phyloP scores from a whole-genome alignment of 92 coral and sea anemone species.

The Scolanthus callimorphus region DNA sequence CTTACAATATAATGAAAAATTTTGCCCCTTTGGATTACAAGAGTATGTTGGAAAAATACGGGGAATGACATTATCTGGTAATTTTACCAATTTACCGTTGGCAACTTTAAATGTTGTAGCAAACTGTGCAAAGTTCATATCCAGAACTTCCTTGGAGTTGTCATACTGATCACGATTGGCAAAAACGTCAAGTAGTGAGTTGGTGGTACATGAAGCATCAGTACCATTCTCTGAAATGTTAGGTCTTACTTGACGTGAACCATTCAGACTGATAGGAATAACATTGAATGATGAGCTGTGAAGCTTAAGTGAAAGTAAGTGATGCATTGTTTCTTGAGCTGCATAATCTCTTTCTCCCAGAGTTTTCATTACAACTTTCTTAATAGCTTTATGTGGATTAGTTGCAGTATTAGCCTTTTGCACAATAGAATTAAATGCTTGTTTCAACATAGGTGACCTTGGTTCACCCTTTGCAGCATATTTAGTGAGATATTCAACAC shows the following conservation, averaged over 20 bases:
- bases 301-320: conserved; percentile 42
- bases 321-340: conserved; percentile 66
- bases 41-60: conserved; percentile 45
- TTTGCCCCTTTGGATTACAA: conserved; percentile 38
- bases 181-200: conserved; percentile 49
- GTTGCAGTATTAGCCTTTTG: conserved; percentile 6
- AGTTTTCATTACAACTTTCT: conserved; percentile 44
- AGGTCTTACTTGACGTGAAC: conserved; percentile 38
- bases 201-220: conserved; percentile 11
- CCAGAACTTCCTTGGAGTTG: conserved; percentile 4
- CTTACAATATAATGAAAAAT: conserved; percentile 39
- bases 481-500: conserved; percentile 54
- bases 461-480: conserved; percentile 58
- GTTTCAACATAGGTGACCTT: conserved; percentile 29
- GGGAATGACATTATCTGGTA: conserved; percentile 27
- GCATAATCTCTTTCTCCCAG: conserved; percentile 62
- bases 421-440: conserved; percentile 37
- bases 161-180: conserved; percentile 42
- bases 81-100: conserved; percentile 13
- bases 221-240: conserved; percentile 1
- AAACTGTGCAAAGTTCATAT: conserved; percentile 26
- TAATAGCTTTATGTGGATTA: conserved; percentile 42
- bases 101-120: conserved; percentile 37
- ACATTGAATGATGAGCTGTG: conserved; percentile 60
- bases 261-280: conserved; percentile 56